Conservation (phyloP, 2,888 invertebrate species). For the Hemistola chrysoprasaria region DNA sequence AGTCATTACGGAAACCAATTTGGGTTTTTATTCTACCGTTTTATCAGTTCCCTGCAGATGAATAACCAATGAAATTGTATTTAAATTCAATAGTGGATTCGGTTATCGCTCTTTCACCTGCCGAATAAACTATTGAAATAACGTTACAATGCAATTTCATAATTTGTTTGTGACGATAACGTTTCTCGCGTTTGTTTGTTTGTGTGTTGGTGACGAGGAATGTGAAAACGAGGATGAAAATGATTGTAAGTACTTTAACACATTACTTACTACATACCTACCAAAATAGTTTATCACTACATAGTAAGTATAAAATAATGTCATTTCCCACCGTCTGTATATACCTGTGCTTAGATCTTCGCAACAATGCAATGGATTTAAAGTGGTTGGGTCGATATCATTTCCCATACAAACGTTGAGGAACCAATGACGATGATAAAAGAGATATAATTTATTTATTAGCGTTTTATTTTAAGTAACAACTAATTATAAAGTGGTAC, state of each 20-base stretch:
- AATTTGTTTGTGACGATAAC: conserved; percentile 30
- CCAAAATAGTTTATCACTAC: too few species aligned
- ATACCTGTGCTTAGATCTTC: too few species aligned
- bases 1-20: conserved; percentile 11
- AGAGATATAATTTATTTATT: too few species aligned
- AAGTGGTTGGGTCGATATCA: too few species aligned
- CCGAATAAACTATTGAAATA: conserved; percentile 32
- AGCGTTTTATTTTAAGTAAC: too few species aligned
- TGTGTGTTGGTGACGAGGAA: conserved; percentile 25
- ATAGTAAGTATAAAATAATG: too few species aligned
- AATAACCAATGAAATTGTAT: conserved; percentile 28
- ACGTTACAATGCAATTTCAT: conserved; percentile 32
- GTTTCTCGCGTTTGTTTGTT: conserved; percentile 26
- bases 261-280: neutral
- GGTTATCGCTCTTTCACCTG: conserved; percentile 27
- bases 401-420: too few species aligned
- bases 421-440: too few species aligned
- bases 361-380: too few species aligned
- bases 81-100: conserved; percentile 27
- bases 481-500: too few species aligned
- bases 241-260: conserved; percentile 35
- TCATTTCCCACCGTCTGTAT: too few species aligned
- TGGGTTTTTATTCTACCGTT: conserved; percentile 14
- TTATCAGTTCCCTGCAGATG: conserved; percentile 10
- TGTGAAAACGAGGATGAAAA: conserved; percentile 36